Evolutionary conservation across 2,113 vertebrate species (phyloP), one percentile per base, ranked within the genome.

Genomic region (Accipiter cooperii): DNA sequence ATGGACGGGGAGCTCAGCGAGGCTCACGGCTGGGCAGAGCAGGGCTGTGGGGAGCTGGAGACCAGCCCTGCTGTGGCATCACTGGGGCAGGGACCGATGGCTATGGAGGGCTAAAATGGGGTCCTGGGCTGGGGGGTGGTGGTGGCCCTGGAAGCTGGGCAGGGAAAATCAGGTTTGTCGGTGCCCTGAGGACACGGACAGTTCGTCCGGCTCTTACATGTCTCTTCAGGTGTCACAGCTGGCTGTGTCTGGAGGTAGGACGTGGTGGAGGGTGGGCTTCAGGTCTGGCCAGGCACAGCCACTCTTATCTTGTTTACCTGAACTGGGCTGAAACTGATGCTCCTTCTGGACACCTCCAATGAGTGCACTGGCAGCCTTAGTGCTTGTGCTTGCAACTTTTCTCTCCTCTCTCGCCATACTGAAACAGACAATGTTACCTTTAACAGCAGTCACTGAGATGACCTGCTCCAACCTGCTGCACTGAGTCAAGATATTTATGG

Each of bases 191-290:
- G 46, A 64, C 10, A 36, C 1, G 2, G 20, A 6, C 40, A 10
- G 31, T 13, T 87, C 2, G 1, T 38, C 51, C 0, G 1, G 21
- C 34, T 58, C 33, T 33, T 12, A 5, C 2, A 2, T 9, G 12
- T 69, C 36, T 80, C 25, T 69, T 63, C 57, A 46, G 29, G 26
- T 47, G 13, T 21, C 7, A 3, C 4, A 24, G 15, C 13, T 80
- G 44, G 5, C 61, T 73, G n/a, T 7, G 3, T 66, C 38, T 90
- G n/a, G 31, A 38, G 13, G 17, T 12, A 31, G 84, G 36, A 66
- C 28, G 6, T 3, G 15, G 17, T 49, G 42, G 15, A 54, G 19
- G 12, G 26, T 25, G 44, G 29, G 36, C 60, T 71, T 46, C 25
- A 76, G 42, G 28, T 68, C 42, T 47, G 55, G 46, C 24, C 51